phyloP scores from a whole-genome alignment of 2,888 invertebrate species.

The Trachelus iudaicus region DNA sequence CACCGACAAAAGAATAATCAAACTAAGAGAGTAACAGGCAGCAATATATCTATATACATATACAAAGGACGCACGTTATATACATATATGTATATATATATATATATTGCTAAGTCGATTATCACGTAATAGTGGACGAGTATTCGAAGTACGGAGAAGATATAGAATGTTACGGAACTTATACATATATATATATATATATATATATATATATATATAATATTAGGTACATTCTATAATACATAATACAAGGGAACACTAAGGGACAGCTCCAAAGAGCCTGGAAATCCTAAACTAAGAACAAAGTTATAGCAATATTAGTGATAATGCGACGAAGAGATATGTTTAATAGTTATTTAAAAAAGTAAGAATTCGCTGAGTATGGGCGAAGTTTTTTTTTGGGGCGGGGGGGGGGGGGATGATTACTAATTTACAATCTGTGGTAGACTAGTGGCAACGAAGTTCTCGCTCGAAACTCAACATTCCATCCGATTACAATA shows the following conservation, averaged over 20 bases:
- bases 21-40: slow-evolving; percentile 23
- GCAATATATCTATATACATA: slow-evolving; percentile 11
- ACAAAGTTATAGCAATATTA: slow-evolving; percentile 58
- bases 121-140: not conserved
- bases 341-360: not conserved
- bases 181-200: not conserved
- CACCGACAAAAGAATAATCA: slow-evolving; percentile 33
- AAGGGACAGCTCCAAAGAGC: slow-evolving; percentile 46
- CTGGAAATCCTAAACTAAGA: slow-evolving; percentile 35
- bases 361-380: not conserved
- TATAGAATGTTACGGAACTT: slow-evolving; percentile 23
- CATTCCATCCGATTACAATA: not conserved
- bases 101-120: slow-evolving; percentile 16
- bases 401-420: no score
- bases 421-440: not conserved
- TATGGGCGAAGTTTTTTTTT: not conserved
- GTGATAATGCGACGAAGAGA: slow-evolving; percentile 39
- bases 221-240: slow-evolving; percentile 19
- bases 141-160: slow-evolving; percentile 21
- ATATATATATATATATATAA: slow-evolving; percentile 19
- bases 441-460: not conserved
- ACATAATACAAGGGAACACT: slow-evolving; percentile 34
- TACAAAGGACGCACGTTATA: not conserved
- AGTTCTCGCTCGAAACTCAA: not conserved
- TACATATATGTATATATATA: not conserved